Conservation (phyloP, 2,888 invertebrate species). For the Polyploca ridens region DNA sequence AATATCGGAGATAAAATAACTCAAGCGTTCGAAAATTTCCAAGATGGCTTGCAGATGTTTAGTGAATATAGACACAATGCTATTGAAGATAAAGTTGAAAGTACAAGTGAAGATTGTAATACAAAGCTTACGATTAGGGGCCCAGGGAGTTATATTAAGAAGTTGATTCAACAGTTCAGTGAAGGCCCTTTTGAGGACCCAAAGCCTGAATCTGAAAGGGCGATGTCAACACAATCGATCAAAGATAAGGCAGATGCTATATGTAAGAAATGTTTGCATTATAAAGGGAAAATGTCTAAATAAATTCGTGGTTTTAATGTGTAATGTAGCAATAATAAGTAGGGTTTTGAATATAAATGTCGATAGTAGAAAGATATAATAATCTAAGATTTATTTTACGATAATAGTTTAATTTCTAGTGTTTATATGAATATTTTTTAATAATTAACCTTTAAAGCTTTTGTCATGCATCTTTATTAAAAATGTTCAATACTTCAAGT, state of each 20-base stretch:
- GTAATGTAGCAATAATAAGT: not conserved
- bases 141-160: slow-evolving; percentile 78
- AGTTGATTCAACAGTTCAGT: slow-evolving; percentile 79
- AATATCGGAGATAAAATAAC: slow-evolving; percentile 69
- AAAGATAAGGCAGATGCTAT: slow-evolving; percentile 78
- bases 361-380: not conserved
- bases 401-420: no score
- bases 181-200: slow-evolving; percentile 75
- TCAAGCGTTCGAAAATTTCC: slow-evolving; percentile 69
- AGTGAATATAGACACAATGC: slow-evolving; percentile 52
- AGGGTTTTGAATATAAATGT: not conserved
- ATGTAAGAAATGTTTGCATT: slow-evolving; percentile 81
- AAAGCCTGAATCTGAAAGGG: slow-evolving; percentile 70
- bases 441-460: no score
- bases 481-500: no score
- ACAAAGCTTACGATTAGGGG: slow-evolving; percentile 73
- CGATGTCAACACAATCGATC: slow-evolving; percentile 63
- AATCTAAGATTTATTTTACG: no score
- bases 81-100: slow-evolving; percentile 44
- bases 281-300: slow-evolving; percentile 73
- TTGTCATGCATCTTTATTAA: no score
- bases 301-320: slow-evolving; percentile 34
- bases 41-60: slow-evolving; percentile 69
- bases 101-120: slow-evolving; percentile 47
- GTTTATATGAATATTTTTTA: no score